Evolutionary conservation across 2,113 vertebrate genomes (phyloP).

Genomic region (Ceyx cyanopectus): DNA sequence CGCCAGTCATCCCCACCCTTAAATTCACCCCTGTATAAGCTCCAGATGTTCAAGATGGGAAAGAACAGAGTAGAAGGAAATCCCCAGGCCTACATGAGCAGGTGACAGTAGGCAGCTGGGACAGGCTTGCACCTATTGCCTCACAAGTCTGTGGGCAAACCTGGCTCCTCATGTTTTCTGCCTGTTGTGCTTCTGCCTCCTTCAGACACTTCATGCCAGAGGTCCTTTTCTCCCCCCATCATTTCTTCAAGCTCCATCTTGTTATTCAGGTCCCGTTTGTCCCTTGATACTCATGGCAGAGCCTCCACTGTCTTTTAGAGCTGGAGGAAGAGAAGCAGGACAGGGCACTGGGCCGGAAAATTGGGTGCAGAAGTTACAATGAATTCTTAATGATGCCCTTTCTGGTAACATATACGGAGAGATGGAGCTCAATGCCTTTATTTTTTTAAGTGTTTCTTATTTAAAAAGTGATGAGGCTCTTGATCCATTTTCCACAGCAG

Average conservation of each 20-base stretch:
- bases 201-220: background rate
- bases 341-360: conserved; percentile 78
- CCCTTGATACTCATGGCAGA: background rate
- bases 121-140: background rate
- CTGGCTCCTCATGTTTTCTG: background rate
- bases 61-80: background rate
- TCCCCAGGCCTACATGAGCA: background rate
- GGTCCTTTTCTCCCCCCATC: background rate
- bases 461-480: conserved; percentile 58
- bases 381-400: conserved; percentile 75
- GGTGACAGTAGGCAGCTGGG: background rate
- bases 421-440: conserved; percentile 24
- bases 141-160: background rate
- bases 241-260: background rate
- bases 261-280: conserved; percentile 56
- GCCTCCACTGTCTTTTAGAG: conserved; percentile 40
- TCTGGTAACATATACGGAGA: conserved; percentile 27
- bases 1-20: background rate
- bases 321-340: conserved; percentile 58
- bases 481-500: conserved; percentile 35
- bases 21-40: background rate
- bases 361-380: conserved; percentile 73
- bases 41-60: background rate
- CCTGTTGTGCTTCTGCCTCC: background rate
- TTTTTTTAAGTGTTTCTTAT: conserved; percentile 50